Evolutionary conservation across 2,797 vertebrate genomes (phyloP).

Genomic region (Pitangus sulphuratus): DNA sequence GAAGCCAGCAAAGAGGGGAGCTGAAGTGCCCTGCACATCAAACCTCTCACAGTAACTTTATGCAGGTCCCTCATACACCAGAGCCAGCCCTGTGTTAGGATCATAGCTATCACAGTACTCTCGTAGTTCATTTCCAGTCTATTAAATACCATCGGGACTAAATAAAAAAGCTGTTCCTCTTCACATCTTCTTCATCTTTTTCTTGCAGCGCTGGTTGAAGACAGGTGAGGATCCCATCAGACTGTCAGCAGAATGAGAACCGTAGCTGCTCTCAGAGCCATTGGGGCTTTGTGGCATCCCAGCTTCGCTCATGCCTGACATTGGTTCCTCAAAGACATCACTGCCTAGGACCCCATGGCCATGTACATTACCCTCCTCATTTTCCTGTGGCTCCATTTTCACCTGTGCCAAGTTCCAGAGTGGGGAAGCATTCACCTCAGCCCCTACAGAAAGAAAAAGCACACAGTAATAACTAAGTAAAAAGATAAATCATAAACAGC

Average conservation of each 20-base stretch:
- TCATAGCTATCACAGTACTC: background rate
- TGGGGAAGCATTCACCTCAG: constrained; percentile 88
- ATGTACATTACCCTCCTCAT: constrained; percentile 85
- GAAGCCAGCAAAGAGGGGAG: background rate
- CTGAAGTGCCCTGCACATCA: background rate
- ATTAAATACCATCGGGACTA: background rate
- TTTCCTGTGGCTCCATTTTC: constrained; percentile 96
- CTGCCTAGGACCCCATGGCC: constrained; percentile 87
- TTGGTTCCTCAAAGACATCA: constrained; percentile 96
- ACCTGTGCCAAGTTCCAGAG: constrained; percentile 93
- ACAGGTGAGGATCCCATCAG: constrained; percentile 92
- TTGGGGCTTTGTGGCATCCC: constrained; percentile 90
- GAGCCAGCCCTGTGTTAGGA: background rate
- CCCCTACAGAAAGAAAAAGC: constrained; percentile 70
- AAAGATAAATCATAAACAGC: background rate
- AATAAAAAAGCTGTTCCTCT: background rate
- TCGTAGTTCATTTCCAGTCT: background rate
- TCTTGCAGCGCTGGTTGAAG: constrained; percentile 94
- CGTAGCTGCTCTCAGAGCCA: constrained; percentile 91
- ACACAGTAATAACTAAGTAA: background rate
- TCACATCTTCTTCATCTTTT: constrained; percentile 93
- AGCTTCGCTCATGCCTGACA: constrained; percentile 97
- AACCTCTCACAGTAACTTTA: background rate
- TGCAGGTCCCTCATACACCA: background rate
- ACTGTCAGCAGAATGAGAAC: constrained; percentile 93